Evolutionary conservation across 1,140 invertebrate species (phyloP).

Genomic region (Capitella teleta): DNA sequence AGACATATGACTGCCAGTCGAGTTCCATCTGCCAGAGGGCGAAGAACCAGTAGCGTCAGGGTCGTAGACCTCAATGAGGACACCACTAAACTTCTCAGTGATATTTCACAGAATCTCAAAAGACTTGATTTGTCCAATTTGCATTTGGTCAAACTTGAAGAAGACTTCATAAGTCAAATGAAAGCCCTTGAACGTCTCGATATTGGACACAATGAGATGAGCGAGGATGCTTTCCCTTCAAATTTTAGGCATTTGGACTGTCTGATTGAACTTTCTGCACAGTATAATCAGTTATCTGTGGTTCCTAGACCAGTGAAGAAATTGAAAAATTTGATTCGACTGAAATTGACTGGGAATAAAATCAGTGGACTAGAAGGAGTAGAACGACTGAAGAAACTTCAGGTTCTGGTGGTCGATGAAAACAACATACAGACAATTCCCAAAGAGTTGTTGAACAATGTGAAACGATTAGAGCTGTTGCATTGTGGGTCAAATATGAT

Average conservation of each 20-base stretch:
- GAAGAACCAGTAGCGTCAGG: no score
- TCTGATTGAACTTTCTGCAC: constrained; percentile 27
- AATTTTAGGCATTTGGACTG: constrained; percentile 21
- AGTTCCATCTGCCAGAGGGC: no score
- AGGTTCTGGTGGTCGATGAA: constrained; percentile 28
- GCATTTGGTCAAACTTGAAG: constrained; percentile 20
- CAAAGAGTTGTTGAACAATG: constrained; percentile 19
- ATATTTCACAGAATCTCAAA: constrained; percentile 20
- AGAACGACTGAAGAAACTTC: constrained; percentile 25
- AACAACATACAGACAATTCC: constrained; percentile 26
- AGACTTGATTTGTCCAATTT: constrained; percentile 19
- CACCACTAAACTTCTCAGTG: constrained; percentile 15
- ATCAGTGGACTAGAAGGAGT: constrained; percentile 24
- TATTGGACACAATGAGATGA: constrained; percentile 25
- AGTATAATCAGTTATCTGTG: constrained; percentile 25
- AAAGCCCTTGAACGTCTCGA: constrained; percentile 27
- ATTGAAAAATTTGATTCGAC: constrained; percentile 22
- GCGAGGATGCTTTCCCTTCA: constrained; percentile 25
- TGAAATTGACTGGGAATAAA: constrained; percentile 27
- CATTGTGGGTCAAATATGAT: constrained; percentile 24
- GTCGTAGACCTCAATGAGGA: background rate
- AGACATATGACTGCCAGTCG: no score
- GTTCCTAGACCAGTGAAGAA: constrained; percentile 21
- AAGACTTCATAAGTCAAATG: constrained; percentile 19
- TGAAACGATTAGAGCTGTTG: constrained; percentile 26